Base-by-base conservation (phyloP, 2,888 invertebrate species). In the Drosophila kanekoi region DNA sequence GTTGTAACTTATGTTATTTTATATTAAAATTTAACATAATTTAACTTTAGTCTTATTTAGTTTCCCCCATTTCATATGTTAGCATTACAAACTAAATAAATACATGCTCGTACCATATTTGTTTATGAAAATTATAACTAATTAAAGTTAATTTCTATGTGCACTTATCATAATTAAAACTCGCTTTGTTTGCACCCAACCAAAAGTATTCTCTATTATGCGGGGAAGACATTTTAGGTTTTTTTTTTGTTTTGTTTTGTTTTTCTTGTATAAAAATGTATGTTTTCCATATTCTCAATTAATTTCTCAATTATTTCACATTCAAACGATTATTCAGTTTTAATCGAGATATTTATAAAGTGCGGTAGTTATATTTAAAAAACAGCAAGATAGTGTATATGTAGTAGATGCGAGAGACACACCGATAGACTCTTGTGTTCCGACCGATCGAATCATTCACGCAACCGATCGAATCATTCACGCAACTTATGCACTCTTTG, bases 201-300 rank as follows among this genome's bases (percentile, higher is more conserved):
- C 66, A 53, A 65, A 61, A 44, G 58, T 75, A 51, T 62, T 54
- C 47, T 48, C 53, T 67, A 71, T 63, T 49, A 58, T 72, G 68
- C 71, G 69, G 80, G 77, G 77, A 78, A 69, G 76, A 78, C 72
- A 72, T 79, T 76, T 65, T 64, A 56, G 61, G 45, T 65, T 40
- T 23, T 11, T 16, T 35, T 58, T 74, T 58, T 61, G n/a, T 11
- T 16, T 14, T 59, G 16, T 33, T 18, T 4, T 62, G 77, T 57
- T 64, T 52, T 35, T 48, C 48, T 58, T 78, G 47, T 78, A 79
- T 79, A 75, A 62, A 72, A 79, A 68, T 65, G 64, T 60, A 60
- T 38, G n/a, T 28, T 28, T 8, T 28, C 0, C 28, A 28, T 28
- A 8, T 28, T 28, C 23, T 28, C 20, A 13, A 10, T 10, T 52